Evolutionary conservation across 2,888 invertebrate species (phyloP).

Genomic region (Exocentrus adspersus): DNA sequence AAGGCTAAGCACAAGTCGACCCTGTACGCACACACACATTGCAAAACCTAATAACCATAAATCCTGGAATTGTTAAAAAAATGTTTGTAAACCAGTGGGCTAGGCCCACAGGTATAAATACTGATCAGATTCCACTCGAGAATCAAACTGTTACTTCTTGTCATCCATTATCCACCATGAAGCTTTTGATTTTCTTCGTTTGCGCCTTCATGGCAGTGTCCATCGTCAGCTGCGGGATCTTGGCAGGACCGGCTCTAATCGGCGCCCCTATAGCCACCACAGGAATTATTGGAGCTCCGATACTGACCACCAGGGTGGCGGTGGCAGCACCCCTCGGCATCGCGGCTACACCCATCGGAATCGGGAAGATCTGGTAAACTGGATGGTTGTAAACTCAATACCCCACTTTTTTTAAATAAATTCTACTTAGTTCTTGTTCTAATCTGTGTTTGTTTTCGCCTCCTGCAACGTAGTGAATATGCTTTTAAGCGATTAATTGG

Average conservation of each 20-base stretch:
- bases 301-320: background rate
- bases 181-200: slow-evolving; percentile 40
- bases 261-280: slow-evolving; percentile 12
- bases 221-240: slow-evolving; percentile 21
- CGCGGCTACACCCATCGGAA: background rate
- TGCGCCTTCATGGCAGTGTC: slow-evolving; percentile 40
- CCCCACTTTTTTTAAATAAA: too few relatives aligned
- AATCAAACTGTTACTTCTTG: background rate
- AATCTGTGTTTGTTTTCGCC: too few relatives aligned
- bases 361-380: background rate
- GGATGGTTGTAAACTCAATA: too few relatives aligned
- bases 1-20: background rate
- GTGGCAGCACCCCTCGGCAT: background rate
- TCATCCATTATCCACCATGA: background rate
- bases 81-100: slow-evolving; percentile 16
- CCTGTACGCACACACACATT: background rate
- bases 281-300: slow-evolving; percentile 4
- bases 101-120: background rate
- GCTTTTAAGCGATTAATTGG: too few relatives aligned
- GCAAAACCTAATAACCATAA: background rate
- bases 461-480: too few relatives aligned
- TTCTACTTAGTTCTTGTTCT: too few relatives aligned
- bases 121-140: background rate
- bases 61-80: background rate
- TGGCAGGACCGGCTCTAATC: background rate